Evolutionary conservation across 2,888 invertebrate species (phyloP), one percentile per base, ranked within the genome.

Genomic region (Seira musarum): DNA sequence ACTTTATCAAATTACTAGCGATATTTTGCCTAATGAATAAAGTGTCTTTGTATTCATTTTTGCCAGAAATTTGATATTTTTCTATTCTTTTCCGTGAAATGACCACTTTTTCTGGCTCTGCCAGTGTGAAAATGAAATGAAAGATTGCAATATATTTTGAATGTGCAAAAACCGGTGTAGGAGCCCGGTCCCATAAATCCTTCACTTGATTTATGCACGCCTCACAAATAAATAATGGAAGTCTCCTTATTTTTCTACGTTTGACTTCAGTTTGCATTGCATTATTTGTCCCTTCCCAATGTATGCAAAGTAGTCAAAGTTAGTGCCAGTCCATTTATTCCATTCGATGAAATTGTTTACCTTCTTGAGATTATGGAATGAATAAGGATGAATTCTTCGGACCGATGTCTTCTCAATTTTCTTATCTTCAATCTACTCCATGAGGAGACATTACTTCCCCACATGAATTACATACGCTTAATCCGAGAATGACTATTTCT

Each of bases 141-240:
- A 68, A 67, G 67, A 71, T 46, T 60, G n/a, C 66, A 67, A 71
- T 78, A 78, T 40, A 67, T 78, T 78, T 72, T 72, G 67, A 79
- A 73, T 69, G 79, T 73, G 79, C 79, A 79, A 79, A 73, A 79
- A 79, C 79, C 79, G 79, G 79, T 79, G 79, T 79, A 79, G 68
- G 68, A 13, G 40, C 40, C 53, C 46, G 63, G 73, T 66, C 68
- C 63, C 73, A 79, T 79, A 79, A 79, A 79, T 79, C 79, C 72
- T 74, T 79, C 79, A 79, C 22, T 79, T 79, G 79, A 79, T 79
- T 79, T 79, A 79, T 79, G 79, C 73, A 79, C 73, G 79, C 73
- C 73, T 40, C 40, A 40, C 40, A 40, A 40, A 40, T 40, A 40
- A 40, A 40, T 40, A 40, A 40, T 40, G 13, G 40, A 40, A 40